A percentile compares a stretch with the other conserved stretches of the same genome.
Conservation (phyloP, 1,140 invertebrate genomes). For the Papilio helenus region DNA sequence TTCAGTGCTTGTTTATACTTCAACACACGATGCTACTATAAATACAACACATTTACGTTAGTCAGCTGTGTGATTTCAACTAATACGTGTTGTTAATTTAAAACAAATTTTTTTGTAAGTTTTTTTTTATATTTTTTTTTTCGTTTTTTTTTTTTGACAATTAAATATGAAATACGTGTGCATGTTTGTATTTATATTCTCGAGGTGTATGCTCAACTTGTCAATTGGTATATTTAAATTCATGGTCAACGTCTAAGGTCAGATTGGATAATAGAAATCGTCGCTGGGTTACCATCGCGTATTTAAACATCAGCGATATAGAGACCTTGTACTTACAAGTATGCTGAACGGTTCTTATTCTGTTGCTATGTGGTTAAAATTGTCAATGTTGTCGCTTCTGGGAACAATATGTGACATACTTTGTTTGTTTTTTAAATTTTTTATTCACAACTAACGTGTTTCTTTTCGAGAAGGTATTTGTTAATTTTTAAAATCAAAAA, state of each 20-base stretch:
- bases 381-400: background rate
- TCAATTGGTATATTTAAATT: constrained; percentile 27
- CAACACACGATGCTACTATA: constrained; percentile 54
- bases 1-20: constrained; percentile 65
- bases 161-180: background rate
- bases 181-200: constrained; percentile 17
- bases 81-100: background rate
- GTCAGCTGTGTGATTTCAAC: constrained; percentile 16
- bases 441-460: no score
- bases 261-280: constrained; percentile 1
- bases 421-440: background rate
- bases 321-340: background rate
- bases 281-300: background rate
- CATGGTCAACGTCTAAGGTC: constrained; percentile 31
- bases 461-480: no score
- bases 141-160: background rate
- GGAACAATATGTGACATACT: background rate
- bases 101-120: constrained; percentile 12
- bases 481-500: no score
- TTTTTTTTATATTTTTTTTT: background rate
- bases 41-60: constrained; percentile 36
- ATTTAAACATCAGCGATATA: background rate
- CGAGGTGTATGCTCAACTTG: constrained; percentile 13
- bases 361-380: background rate
- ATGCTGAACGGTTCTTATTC: background rate